Evolutionary conservation across 1,140 invertebrate genomes (phyloP).

Genomic region (Archivesica marissinica): DNA sequence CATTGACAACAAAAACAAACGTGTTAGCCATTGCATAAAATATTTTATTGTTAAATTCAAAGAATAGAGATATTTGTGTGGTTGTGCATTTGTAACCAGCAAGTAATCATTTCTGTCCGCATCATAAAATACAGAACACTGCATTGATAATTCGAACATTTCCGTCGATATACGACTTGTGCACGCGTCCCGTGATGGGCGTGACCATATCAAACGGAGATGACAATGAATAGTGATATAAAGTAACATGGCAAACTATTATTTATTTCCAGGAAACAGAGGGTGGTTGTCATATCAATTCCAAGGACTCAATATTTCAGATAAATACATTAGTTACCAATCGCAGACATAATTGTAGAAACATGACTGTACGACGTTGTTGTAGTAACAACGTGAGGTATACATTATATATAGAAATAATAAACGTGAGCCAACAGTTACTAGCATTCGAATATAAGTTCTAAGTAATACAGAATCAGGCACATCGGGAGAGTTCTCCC

Average conservation of each 20-base stretch:
- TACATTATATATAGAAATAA: no score
- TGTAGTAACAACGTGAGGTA: no score
- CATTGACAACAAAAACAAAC: constrained; percentile 48
- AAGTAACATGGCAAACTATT: constrained; percentile 32
- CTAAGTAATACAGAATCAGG: no score
- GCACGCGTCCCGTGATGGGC: neutral
- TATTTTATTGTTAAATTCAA: constrained; percentile 43
- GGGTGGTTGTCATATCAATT: constrained; percentile 21
- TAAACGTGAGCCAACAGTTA: no score
- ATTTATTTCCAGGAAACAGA: constrained; percentile 37
- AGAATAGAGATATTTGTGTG: constrained; percentile 6
- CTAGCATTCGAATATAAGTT: no score
- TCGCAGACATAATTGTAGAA: no score
- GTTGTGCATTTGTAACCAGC: constrained; percentile 30
- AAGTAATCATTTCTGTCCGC: neutral
- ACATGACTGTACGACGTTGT: no score
- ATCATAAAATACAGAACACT: constrained; percentile 13
- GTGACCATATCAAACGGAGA: constrained; percentile 4
- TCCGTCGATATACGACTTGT: constrained; percentile 30
- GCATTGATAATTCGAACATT: constrained; percentile 31
- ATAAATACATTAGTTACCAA: constrained; percentile 12
- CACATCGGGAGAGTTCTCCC: no score
- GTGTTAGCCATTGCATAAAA: constrained; percentile 41
- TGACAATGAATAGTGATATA: constrained; percentile 21
- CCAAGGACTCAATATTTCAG: neutral